Percentiles rank a stretch among this genome's conserved stretches.
Conservation (phyloP, 2,888 invertebrate species). For the Drosophila infuscata region DNA sequence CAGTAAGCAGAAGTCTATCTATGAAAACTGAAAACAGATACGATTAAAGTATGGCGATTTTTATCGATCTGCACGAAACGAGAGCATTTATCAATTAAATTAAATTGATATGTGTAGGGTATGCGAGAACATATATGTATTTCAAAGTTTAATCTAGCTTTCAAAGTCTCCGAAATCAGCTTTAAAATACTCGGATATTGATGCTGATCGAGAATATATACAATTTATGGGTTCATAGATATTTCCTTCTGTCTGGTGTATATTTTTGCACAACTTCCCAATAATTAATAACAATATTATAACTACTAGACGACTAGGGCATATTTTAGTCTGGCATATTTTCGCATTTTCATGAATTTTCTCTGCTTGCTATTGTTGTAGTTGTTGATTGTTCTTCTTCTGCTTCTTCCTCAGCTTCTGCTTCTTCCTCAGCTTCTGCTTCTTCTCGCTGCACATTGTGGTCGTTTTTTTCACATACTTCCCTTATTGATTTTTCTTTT, state of each 20-base stretch:
- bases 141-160: not conserved
- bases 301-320: not conserved
- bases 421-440: not conserved
- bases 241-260: not conserved
- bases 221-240: not conserved
- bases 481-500: slow-evolving; percentile 68
- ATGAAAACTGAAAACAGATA: not conserved
- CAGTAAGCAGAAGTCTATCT: not conserved
- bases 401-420: not conserved
- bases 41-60: not conserved
- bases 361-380: slow-evolving; percentile 13
- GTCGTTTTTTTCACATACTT: slow-evolving; percentile 51
- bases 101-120: not conserved
- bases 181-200: not conserved
- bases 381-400: slow-evolving; percentile 10
- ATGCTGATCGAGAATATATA: not conserved
- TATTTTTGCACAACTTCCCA: not conserved
- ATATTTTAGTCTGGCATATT: not conserved
- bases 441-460: slow-evolving; percentile 47
- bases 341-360: not conserved
- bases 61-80: not conserved
- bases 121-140: not conserved
- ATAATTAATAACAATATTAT: not conserved
- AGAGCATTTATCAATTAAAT: not conserved
- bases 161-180: not conserved